phyloP scores from a whole-genome alignment of 2,113 vertebrate genomes.

The Anoplopoma fimbria region DNA sequence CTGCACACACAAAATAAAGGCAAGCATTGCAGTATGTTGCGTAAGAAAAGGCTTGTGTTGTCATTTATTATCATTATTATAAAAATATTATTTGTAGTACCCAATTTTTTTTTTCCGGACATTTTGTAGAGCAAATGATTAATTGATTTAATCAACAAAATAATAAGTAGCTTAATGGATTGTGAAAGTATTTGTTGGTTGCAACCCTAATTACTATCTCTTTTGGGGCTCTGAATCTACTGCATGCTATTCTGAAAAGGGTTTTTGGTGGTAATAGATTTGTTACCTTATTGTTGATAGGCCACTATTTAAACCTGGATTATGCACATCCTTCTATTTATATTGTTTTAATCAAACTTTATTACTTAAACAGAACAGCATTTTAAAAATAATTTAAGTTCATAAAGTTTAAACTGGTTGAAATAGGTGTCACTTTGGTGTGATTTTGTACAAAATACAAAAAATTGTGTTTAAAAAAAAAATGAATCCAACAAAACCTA shows the following conservation, averaged over 20 bases:
- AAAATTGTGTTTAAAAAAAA: neutral
- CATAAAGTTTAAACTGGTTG: neutral
- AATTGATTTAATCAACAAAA: neutral
- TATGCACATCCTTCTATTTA: neutral
- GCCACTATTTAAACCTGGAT: neutral
- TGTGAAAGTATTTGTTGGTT: neutral
- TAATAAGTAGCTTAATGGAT: neutral
- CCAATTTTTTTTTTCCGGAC: neutral
- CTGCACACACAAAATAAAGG: slow-evolving; percentile 32
- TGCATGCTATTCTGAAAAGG: neutral
- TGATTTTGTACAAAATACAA: neutral
- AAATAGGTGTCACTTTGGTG: neutral
- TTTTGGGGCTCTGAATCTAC: neutral
- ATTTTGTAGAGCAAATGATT: neutral
- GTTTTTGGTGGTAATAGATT: neutral
- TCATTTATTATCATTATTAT: neutral
- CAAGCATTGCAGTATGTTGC: neutral
- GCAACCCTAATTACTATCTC: neutral
- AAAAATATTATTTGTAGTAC: neutral
- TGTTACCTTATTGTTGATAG: neutral
- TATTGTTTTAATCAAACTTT: neutral
- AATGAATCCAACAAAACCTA: neutral
- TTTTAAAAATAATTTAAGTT: neutral
- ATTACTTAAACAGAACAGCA: neutral
- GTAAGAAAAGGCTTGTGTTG: neutral